These are phyloP conservation scores for Gorilla gorilla DNA, from an alignment of 2,113 vertebrate species.

Conservation along the genomic window DNA sequence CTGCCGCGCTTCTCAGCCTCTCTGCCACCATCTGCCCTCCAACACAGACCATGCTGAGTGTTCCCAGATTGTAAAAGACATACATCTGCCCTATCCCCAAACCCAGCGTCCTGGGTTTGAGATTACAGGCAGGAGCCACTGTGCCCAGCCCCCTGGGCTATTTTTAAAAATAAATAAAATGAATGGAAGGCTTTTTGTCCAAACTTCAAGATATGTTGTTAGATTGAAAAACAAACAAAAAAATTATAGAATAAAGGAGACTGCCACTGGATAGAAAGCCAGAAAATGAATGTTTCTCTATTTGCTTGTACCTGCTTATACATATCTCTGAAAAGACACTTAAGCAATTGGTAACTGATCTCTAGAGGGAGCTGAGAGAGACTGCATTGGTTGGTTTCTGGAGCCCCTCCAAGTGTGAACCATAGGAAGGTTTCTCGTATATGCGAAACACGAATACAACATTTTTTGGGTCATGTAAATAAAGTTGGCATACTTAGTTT, in stretches of 20 bases:
- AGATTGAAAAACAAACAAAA: background rate
- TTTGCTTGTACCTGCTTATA: background rate
- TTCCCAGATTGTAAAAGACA: background rate
- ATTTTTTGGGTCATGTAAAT: background rate
- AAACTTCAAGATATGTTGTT: background rate
- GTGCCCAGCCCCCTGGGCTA: no score
- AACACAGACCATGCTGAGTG: background rate
- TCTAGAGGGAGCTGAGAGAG: background rate
- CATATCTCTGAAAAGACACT: background rate
- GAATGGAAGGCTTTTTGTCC: background rate
- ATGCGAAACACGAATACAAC: background rate
- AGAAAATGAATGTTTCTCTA: background rate
- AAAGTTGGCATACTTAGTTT: background rate
- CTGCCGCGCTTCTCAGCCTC: background rate
- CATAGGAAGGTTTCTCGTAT: background rate
- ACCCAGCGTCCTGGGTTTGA: background rate
- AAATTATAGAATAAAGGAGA: background rate
- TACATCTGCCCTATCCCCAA: accelerated
- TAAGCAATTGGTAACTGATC: background rate
- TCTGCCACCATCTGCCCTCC: background rate
- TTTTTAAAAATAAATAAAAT: background rate
- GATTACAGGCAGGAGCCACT: background rate
- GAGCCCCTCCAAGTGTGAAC: background rate
- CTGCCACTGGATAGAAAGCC: background rate
- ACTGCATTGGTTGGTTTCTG: background rate